A percentile compares a stretch with the other conserved stretches of the same genome.
Evolutionary conservation across 1,140 invertebrate species (phyloP).

Genomic region (Euschistus heros): DNA sequence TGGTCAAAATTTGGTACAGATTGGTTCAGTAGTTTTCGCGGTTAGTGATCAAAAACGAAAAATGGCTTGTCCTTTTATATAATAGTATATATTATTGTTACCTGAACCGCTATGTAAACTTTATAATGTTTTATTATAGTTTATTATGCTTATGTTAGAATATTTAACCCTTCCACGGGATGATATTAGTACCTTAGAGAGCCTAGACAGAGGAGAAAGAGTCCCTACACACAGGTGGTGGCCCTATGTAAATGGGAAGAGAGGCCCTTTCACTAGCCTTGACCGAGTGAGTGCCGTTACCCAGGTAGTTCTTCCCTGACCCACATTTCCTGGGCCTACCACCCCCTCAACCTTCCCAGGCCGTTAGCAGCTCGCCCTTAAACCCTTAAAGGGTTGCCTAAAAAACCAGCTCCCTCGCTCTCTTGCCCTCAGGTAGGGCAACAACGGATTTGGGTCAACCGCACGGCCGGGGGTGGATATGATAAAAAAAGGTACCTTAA

Average conservation of each 20-base stretch:
- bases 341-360: neutral
- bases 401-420: no score
- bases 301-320: neutral
- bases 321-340: slow-evolving; percentile 7
- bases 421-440: neutral
- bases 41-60: no score
- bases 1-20: no score
- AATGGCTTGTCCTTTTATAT: no score
- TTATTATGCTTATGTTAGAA: no score
- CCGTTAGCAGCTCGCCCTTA: neutral
- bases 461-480: neutral
- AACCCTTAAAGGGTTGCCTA: neutral
- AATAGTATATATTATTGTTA: no score
- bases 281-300: slow-evolving; percentile 7
- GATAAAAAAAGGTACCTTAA: no score
- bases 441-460: slow-evolving; percentile 11
- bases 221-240: neutral
- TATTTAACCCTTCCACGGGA: neutral
- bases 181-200: neutral
- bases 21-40: no score
- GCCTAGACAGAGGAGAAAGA: neutral
- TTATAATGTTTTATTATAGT: no score
- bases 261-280: slow-evolving; percentile 9
- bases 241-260: slow-evolving; percentile 13
- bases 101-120: no score